Percentiles rank a stretch among this genome's conserved stretches.
These are phyloP conservation scores for Labeo rohita DNA, from an alignment of 2,113 vertebrate genomes.

Conservation along the genomic window DNA sequence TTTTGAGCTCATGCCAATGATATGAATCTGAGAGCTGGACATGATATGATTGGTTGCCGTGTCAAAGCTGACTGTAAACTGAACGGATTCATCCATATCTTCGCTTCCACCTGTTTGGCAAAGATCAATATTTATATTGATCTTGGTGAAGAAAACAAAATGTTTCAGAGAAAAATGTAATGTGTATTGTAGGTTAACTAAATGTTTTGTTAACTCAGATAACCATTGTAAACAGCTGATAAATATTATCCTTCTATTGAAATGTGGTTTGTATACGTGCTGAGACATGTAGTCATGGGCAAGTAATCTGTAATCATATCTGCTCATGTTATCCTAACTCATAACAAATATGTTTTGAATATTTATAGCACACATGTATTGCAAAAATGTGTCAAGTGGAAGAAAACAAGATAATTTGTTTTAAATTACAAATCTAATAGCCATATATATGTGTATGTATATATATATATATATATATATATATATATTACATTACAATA, in stretches of 20 bases:
- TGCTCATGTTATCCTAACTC: not conserved
- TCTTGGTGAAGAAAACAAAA: not conserved
- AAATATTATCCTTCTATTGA: not conserved
- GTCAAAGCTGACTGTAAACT: slow-evolving; percentile 8
- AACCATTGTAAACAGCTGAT: not conserved
- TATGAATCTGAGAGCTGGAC: slow-evolving; percentile 35
- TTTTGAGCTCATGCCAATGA: slow-evolving; percentile 74
- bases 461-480: no score
- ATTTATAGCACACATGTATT: not conserved
- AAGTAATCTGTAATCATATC: not conserved
- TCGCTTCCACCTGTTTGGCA: not conserved
- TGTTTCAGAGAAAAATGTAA: not conserved
- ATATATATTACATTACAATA: no score
- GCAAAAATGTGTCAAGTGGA: not conserved
- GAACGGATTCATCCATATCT: not conserved
- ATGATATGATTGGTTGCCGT: slow-evolving; percentile 29
- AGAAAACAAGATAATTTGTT: not conserved
- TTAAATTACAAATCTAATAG: not conserved
- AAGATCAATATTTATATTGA: not conserved
- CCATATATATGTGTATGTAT: not conserved
- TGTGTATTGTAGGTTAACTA: not conserved
- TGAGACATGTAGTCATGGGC: not conserved
- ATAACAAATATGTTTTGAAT: not conserved
- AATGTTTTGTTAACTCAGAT: not conserved
- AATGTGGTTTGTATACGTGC: not conserved